Base-by-base conservation (phyloP, 1,140 invertebrate species). In the Episyrphus balteatus region DNA sequence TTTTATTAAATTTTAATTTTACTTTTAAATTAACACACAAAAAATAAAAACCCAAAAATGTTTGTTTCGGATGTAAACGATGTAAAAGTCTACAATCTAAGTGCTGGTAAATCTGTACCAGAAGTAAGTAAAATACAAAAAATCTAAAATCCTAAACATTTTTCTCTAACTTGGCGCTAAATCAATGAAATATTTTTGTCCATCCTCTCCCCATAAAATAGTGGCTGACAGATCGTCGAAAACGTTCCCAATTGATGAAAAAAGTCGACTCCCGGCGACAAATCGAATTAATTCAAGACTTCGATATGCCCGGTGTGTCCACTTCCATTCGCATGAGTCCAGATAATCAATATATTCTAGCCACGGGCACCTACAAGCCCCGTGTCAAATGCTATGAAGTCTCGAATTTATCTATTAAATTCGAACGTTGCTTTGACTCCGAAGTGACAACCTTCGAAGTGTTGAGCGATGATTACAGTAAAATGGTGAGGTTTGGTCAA, bases 261-360 rank as follows among this genome's bases (percentile, higher is more conserved):
- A 86, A 96, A 84, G 80, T 88, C 42, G 91, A 94, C 63, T 76
- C 96, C 33, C 76, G 90, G 51, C 78, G 84, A 55, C 73, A 91
- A 60, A 96, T 99, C 53, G 89, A 99, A 69, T 77, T 99, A 14
- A 92, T 99, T 57, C 96, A 99, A 72, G 96, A 99, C 66, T 99
- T 99, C 79, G 90, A 96, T 55, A 99, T 98, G 96, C 96, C 96
- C 46, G 89, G 80, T 49, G 75, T 98, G 2, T 95, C 91, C 61
- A 87, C 82, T 34, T 81, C 79, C 36, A 78, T 99, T 37, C 77
- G 80, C 66, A 75, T 92, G 40, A 89, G 93, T n/a, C 82, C 77
- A 58, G 94, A 99, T 81, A 85, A 87, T 18, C 83, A 96, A 51
- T 97, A 91, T 68, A 83, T 98, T 51, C 73, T 98, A 54, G 88